Conservation (phyloP, 1,140 invertebrate genomes). For the Tetragnatha versicolor region DNA sequence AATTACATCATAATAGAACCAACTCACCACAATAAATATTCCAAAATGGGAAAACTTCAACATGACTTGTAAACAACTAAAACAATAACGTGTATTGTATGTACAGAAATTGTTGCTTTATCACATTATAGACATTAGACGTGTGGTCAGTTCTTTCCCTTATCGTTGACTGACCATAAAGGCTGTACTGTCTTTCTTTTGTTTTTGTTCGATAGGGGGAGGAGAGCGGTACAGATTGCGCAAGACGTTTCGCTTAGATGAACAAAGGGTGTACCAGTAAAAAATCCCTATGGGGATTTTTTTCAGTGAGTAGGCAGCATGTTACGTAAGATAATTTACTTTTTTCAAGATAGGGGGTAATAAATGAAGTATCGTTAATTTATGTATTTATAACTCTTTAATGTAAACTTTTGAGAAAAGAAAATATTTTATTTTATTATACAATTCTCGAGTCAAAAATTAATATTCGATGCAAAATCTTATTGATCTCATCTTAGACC, state of each 20-base stretch:
- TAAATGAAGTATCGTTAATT: too few species aligned
- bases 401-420: too few species aligned
- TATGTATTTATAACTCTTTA: too few species aligned
- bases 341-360: too few species aligned
- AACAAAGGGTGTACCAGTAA: neutral
- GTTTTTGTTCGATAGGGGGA: neutral
- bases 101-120: neutral
- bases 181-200: neutral
- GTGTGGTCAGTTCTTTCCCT: neutral
- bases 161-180: neutral
- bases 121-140: conserved; percentile 11
- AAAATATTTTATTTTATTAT: too few species aligned
- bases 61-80: conserved; percentile 24
- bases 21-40: conserved; percentile 2
- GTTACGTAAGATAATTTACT: too few species aligned
- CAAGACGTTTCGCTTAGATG: conserved; percentile 26
- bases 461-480: too few species aligned
- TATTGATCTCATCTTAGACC: too few species aligned
- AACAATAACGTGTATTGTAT: neutral
- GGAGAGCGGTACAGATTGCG: neutral
- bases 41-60: too few species aligned
- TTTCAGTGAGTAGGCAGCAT: too few species aligned
- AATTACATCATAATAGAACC: too few species aligned
- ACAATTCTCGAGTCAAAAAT: too few species aligned
- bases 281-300: conserved; percentile 29